Evolutionary conservation across 92 coral and sea anemone genomes (phyloP).

Genomic region (Epizoanthus stellaris): DNA sequence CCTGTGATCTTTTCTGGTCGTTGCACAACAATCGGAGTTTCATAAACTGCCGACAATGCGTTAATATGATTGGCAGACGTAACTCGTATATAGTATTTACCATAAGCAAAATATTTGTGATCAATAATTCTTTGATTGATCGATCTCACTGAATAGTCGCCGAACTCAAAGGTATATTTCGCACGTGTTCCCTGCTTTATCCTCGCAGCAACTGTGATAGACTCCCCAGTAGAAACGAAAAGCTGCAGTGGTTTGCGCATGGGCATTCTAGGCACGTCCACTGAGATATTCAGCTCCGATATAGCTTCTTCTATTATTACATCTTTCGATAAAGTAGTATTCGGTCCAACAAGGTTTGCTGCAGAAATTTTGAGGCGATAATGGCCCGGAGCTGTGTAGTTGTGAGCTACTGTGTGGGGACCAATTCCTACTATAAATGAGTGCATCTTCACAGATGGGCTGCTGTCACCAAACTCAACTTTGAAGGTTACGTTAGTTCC

Average conservation of each 20-base stretch:
- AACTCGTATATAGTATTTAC: constrained; percentile 58
- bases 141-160: constrained; percentile 45
- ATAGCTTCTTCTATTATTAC: constrained; percentile 60
- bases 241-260: constrained; percentile 21
- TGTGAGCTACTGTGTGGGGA: constrained; percentile 33
- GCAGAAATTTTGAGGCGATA: constrained; percentile 38
- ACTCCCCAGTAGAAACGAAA: constrained; percentile 64
- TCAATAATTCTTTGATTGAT: background rate
- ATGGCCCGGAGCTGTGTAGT: constrained; percentile 46
- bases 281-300: constrained; percentile 22
- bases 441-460: background rate
- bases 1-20: constrained; percentile 49
- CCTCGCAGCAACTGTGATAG: constrained; percentile 37
- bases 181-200: constrained; percentile 64
- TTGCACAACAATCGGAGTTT: constrained; percentile 56
- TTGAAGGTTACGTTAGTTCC: constrained; percentile 76
- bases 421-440: constrained; percentile 40
- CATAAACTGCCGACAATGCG: constrained; percentile 11
- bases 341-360: constrained; percentile 49
- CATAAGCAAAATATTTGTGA: constrained; percentile 48
- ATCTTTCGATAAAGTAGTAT: constrained; percentile 13
- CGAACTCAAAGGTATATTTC: constrained; percentile 59
- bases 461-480: constrained; percentile 54
- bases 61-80: constrained; percentile 70
- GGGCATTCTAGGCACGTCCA: constrained; percentile 41